Percentiles rank a stretch among this genome's conserved stretches.
These are phyloP conservation scores for Drosophila busckii DNA, from an alignment of 1,140 invertebrate species.

Conservation along the genomic window DNA sequence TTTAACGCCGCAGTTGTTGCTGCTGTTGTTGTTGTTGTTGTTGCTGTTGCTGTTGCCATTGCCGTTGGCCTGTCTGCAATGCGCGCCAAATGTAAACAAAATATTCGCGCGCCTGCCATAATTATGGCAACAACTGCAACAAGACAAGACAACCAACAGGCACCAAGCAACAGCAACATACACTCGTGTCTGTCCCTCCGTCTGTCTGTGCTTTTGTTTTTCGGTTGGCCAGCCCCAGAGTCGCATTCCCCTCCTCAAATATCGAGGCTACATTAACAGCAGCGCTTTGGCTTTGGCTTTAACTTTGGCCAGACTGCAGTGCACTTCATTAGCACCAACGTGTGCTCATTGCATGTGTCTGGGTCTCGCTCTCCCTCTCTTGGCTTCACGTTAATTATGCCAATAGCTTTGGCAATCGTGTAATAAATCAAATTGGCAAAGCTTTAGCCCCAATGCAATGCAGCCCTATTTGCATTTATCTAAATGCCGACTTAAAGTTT, in stretches of 20 bases:
- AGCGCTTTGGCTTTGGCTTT: too few relatives aligned
- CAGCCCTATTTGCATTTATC: constrained; percentile 54
- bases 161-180: constrained; percentile 26
- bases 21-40: constrained; percentile 19
- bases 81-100: constrained; percentile 76
- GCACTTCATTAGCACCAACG: constrained; percentile 68
- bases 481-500: constrained; percentile 58
- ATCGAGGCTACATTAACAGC: too few relatives aligned
- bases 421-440: constrained; percentile 64
- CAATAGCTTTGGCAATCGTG: constrained; percentile 29
- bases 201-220: constrained; percentile 55
- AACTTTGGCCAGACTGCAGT: constrained; percentile 41
- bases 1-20: constrained; percentile 1
- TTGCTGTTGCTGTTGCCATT: constrained; percentile 28
- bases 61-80: constrained; percentile 60
- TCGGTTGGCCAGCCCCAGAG: constrained; percentile 53
- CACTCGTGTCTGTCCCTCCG: constrained; percentile 9
- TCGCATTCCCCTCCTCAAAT: too few relatives aligned
- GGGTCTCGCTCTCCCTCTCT: neutral
- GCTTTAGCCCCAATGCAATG: too few relatives aligned
- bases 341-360: constrained; percentile 6
- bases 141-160: constrained; percentile 21
- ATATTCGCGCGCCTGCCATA: constrained; percentile 76
- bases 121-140: constrained; percentile 62
- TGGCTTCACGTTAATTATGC: constrained; percentile 44